Percentiles rank a stretch among this genome's conserved stretches.
Conservation (phyloP, 1,140 invertebrate species). For the Conus ventricosus region DNA sequence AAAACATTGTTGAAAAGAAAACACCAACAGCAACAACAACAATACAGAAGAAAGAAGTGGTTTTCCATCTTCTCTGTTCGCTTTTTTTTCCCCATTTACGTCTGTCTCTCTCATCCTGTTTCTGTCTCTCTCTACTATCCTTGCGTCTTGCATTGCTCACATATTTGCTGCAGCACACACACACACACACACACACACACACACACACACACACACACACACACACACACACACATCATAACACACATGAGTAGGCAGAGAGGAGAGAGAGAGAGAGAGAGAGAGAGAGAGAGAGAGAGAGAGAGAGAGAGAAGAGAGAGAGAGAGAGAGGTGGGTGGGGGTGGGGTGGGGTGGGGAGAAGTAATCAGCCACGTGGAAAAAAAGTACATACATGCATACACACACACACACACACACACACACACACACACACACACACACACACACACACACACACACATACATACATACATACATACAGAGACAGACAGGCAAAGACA, state of each 20-base stretch:
- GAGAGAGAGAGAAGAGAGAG: too few relatives aligned
- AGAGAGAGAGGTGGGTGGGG: too few relatives aligned
- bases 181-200: conserved; percentile 15
- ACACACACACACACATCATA: conserved; percentile 5
- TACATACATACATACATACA: background rate
- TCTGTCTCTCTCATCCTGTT: background rate
- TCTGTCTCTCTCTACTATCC: background rate
- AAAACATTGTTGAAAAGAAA: too few relatives aligned
- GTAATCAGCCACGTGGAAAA: too few relatives aligned
- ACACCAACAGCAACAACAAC: too few relatives aligned
- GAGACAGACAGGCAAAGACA: background rate
- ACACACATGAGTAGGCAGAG: background rate
- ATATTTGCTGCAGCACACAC: background rate
- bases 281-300: too few relatives aligned
- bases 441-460: background rate
- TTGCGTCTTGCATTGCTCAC: background rate
- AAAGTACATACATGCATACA: background rate
- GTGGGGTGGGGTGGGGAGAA: too few relatives aligned
- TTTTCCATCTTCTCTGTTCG: background rate
- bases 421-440: background rate
- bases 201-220: conserved; percentile 15
- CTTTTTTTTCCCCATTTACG: background rate
- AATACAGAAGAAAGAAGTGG: background rate
- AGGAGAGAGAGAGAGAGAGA: too few relatives aligned
- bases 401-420: background rate